Conservation (phyloP, 2,797 vertebrate genomes). For the Gymnodraco acuticeps region DNA sequence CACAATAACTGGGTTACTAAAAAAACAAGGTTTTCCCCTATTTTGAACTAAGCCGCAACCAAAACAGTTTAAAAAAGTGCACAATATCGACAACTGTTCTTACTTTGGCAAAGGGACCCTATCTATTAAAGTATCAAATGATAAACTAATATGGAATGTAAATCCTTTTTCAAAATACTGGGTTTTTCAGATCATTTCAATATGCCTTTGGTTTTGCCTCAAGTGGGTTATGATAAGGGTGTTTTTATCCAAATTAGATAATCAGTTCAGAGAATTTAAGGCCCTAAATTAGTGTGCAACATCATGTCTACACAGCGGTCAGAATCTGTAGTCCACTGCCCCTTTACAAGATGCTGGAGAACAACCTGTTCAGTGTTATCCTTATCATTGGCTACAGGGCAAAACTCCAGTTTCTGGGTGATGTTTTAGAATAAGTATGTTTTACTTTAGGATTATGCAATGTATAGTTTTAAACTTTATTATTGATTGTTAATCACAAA, state of each 20-base stretch:
- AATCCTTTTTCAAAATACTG: too few species aligned
- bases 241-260: constrained; percentile 6
- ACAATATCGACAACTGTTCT: too few species aligned
- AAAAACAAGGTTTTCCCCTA: neutral
- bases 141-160: neutral
- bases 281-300: neutral
- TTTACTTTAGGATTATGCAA: constrained; percentile 15
- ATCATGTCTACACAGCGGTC: constrained; percentile 14
- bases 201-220: too few species aligned
- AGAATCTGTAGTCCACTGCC: constrained; percentile 49
- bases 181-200: too few species aligned
- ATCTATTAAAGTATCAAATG: neutral
- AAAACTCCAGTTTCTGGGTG: constrained; percentile 15
- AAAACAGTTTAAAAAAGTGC: too few species aligned
- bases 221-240: neutral
- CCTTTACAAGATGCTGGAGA: constrained; percentile 38
- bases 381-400: constrained; percentile 31
- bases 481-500: neutral
- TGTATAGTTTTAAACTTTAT: neutral
- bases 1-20: neutral
- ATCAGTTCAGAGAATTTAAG: constrained; percentile 9
- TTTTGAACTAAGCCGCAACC: too few species aligned
- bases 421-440: constrained; percentile 19
- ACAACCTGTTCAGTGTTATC: constrained; percentile 27
- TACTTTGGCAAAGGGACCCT: too few species aligned